Conservation (phyloP, 2,888 invertebrate species). For the Lasiommata megera region DNA sequence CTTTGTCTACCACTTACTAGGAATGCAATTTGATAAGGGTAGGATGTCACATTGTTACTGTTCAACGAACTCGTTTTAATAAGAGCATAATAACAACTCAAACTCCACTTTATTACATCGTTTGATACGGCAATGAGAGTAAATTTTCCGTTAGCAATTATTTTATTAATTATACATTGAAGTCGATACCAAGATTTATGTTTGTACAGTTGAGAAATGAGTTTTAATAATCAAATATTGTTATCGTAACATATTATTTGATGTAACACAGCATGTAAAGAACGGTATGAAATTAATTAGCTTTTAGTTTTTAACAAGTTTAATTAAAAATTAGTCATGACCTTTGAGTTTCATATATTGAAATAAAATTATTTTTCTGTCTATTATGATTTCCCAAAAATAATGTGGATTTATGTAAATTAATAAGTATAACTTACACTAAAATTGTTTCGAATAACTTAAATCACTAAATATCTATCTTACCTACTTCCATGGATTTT, state of each 20-base stretch:
- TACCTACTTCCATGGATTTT: no score
- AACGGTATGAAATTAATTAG: background rate
- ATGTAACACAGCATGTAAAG: constrained; percentile 11
- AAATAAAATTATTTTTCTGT: no score
- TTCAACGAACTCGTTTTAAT: constrained; percentile 44
- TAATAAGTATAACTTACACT: no score
- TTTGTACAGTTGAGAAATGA: background rate
- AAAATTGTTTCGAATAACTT: no score
- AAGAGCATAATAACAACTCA: constrained; percentile 18
- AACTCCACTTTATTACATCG: no score
- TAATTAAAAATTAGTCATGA: no score
- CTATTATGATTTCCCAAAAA: no score
- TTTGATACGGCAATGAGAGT: no score
- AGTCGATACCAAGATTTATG: constrained; percentile 9
- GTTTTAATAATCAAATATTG: constrained; percentile 35
- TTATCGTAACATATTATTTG: constrained; percentile 9
- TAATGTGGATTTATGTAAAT: no score
- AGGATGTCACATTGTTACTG: constrained; percentile 48
- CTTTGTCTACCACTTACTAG: constrained; percentile 5
- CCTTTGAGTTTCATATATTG: no score
- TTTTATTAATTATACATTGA: background rate
- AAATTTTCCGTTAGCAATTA: no score
- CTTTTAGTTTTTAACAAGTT: background rate
- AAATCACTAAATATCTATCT: no score
- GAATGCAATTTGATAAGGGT: constrained; percentile 59